These are phyloP conservation scores for Drosophila nr. perissopoda DNA, from an alignment of 2,888 invertebrate genomes.

Conservation along the genomic window DNA sequence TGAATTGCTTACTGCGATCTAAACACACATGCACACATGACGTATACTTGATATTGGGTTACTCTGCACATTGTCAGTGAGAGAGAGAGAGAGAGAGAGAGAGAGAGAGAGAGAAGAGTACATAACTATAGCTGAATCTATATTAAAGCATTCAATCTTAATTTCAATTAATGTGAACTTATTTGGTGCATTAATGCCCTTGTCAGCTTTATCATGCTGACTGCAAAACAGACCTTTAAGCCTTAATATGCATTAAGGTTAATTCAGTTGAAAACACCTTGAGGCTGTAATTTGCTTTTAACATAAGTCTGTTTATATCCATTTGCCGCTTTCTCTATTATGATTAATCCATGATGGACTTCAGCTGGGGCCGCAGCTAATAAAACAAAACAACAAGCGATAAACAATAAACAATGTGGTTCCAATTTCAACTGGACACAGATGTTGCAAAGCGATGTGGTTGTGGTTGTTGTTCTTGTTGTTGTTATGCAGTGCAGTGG, in stretches of 20 bases:
- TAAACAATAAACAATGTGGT: slow-evolving; percentile 33
- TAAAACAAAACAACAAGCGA: slow-evolving; percentile 24
- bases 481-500: slow-evolving; percentile 34
- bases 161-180: background rate
- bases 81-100: accelerated
- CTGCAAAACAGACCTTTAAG: background rate
- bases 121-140: background rate
- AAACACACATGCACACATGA: slow-evolving; percentile 12
- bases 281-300: background rate
- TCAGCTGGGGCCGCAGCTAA: slow-evolving; percentile 6
- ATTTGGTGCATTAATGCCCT: background rate
- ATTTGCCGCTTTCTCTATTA: slow-evolving; percentile 15
- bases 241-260: background rate
- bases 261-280: background rate
- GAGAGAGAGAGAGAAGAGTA: background rate
- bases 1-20: slow-evolving; percentile 18
- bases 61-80: background rate
- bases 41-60: slow-evolving; percentile 44
- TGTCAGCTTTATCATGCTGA: background rate
- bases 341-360: slow-evolving; percentile 21
- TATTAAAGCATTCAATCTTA: background rate
- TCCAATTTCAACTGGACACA: slow-evolving; percentile 33
- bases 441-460: slow-evolving; percentile 20
- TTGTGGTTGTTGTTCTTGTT: background rate
- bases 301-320: background rate